Evolutionary conservation across 2,797 vertebrate genomes (phyloP), one percentile per base, ranked within the genome.

Genomic region (Cryptoblepharus egeriae): DNA sequence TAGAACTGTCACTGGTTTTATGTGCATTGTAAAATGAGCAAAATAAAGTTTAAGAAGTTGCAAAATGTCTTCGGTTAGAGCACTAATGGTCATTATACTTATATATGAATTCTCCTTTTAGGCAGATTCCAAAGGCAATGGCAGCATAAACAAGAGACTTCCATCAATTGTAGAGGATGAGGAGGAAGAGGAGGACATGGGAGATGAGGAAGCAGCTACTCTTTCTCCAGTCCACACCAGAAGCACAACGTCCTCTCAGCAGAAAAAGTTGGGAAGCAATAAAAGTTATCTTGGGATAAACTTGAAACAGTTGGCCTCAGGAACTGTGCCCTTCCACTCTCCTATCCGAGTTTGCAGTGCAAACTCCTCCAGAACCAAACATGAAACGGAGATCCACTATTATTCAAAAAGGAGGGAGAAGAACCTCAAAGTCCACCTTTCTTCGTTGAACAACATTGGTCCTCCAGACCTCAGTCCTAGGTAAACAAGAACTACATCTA

Each of bases 381-480:
- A 93, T 0, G 96, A 96, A 89, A 85, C 80, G 0, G 95, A 96
- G 11, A 88, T 92, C 3, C 82, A 91, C 74, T 94, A 94, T 75
- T 94, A 92, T 26, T 90, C 91, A 30, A 95, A 81, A 88, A 95
- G 84, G 77, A 95, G 90, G 86, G 95, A 96, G 28, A 96, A 95
- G 92, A 97, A 95, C 86, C 88, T 96, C 69, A 96, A 94, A 87
- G 88, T 96, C 79, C 97, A 97, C 12, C 95, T 97, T 89, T 94
- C 96, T 63, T 91, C 94, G 63, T 79, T 97, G 61, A 96, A 94
- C 75, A 96, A 91, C 52, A 91, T 93, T 76, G 97, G 96, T 81
- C 96, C 97, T 28, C 96, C 97, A 72, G 96, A 98, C 92, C 96
- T 99, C 91, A 99, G 98, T 87, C 97, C 97, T 87, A 97, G 98